Evolutionary conservation across 2,113 vertebrate species (phyloP).

Genomic region (Chamaetylas fuelleborni): DNA sequence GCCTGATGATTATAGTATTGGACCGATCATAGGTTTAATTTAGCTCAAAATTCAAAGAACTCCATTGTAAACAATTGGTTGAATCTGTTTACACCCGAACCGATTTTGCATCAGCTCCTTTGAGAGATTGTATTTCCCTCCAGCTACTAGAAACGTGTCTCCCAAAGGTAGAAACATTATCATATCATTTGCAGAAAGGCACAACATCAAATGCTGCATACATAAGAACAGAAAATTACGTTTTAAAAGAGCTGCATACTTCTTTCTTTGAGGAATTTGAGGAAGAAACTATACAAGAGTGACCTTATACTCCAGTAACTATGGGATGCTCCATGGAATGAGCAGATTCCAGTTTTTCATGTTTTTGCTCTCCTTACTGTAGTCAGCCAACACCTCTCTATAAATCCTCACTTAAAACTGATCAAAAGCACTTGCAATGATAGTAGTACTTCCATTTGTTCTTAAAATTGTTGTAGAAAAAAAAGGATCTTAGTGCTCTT

Average conservation of each 20-base stretch:
- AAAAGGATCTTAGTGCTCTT: not conserved
- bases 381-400: not conserved
- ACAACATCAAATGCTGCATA: constrained; percentile 53
- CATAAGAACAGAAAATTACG: constrained; percentile 23
- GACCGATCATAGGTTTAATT: not conserved
- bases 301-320: not conserved
- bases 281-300: not conserved
- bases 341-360: not conserved
- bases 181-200: constrained; percentile 57
- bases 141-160: constrained; percentile 10
- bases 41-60: not conserved
- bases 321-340: not conserved
- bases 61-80: not conserved
- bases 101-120: not conserved
- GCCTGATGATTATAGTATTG: not conserved
- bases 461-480: not conserved
- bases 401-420: not conserved
- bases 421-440: not conserved
- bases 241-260: not conserved
- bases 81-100: not conserved
- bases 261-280: constrained; percentile 26
- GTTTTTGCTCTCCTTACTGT: not conserved
- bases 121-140: constrained; percentile 37
- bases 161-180: constrained; percentile 53
- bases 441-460: not conserved